Evolutionary conservation across 2,888 invertebrate genomes (phyloP), one percentile per base, ranked within the genome.

Genomic region (Ecdyonurus torrentis): DNA sequence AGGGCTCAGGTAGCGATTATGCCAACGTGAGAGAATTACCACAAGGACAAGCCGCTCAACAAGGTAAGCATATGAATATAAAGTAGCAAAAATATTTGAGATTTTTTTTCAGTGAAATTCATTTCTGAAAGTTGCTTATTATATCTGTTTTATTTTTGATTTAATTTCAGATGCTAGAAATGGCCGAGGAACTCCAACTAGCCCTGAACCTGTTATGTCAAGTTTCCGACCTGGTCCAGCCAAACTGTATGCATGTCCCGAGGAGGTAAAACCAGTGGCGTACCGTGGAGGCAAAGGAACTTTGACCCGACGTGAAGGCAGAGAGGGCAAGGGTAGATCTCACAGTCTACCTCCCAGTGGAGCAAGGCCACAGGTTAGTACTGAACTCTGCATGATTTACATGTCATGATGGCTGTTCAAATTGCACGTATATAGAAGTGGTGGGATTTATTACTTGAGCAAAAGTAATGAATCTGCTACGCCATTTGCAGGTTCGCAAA

Each of bases 171-270:
- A 37, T 15, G 5, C 37, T 37, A 37, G 37, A 37, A 37, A 37
- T 37, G 37, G 37, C 15, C 37, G 37, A 10, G 55, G 19, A 7
- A 64, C 58, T 23, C 64, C 60, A 71, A 72, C 65, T 72, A 73
- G 61, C 73, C 78, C 63, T 53, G 67, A 67, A 2, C 66, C 69
- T 60, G 83, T 89, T 61, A 86, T 87, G 75, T 93, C 92, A 62
- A 91, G 92, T 71, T 95, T 95, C 79, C 86, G 91, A 69, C 95
- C 95, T 7, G 84, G 87, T 64, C 86, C 87, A 75, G 89, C 90
- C 61, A 89, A 89, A 74, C 79, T 95, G 65, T 93, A 92, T 76
- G 93, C 93, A 25, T 89, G 91, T 63, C 94, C 94, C 19, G 86
- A 88, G 70, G 91, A 90, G 73, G 82, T 89, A 71, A 88, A 85